Base-by-base conservation (phyloP, 1,140 invertebrate genomes). In the Pseudachorutes palmiensis region DNA sequence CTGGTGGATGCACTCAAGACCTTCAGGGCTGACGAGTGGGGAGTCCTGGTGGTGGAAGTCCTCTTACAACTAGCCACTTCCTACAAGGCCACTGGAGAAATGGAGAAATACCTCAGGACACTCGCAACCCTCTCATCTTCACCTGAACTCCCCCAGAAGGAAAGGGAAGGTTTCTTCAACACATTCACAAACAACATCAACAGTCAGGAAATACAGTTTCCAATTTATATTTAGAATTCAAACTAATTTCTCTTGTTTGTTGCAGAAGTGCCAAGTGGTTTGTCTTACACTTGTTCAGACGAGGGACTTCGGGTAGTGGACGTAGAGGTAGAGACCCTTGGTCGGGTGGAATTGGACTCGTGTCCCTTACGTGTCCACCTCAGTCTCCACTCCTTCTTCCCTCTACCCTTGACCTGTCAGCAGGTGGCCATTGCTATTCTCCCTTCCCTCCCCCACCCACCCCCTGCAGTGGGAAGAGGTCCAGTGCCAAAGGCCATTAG, bases 21-120 rank as follows among this genome's bases (percentile, higher is more conserved):
- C 24, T 94, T 92, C 73, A 84, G 87, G 72, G 84, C 88, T 65
- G 94, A 97, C 76, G 86, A 87, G 19, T 98, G 95, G 95, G 78
- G 80, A 32, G 81, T 86, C 45, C 80, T 97, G 19, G 88, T 87
- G 3, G 88, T 88, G 0, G 86, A 91, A 74, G 92, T 90, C 1
- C 83, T 89, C 67, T 77, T 92, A 2, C 86, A 94, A 74, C 79
- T 97, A n/a, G 89, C 91, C 0, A 83, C 88, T 58, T 94, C 91
- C 74, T 93, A 93, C 74, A 84, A 86, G 66, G 84, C 86, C 72
- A 87, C 91, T 79, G 83, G 84, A 2, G 90, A 94, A 76, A 80
- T 80, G 51, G 83, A 88, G n/a, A 77, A 76, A 69, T 77, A 74
- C 64, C 67, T 72, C n/a, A 88, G 87, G 79, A 82, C 87, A 57